These are phyloP conservation scores for Bryconaethiops microstoma DNA, from an alignment of 2,797 vertebrate species.

Conservation along the genomic window DNA sequence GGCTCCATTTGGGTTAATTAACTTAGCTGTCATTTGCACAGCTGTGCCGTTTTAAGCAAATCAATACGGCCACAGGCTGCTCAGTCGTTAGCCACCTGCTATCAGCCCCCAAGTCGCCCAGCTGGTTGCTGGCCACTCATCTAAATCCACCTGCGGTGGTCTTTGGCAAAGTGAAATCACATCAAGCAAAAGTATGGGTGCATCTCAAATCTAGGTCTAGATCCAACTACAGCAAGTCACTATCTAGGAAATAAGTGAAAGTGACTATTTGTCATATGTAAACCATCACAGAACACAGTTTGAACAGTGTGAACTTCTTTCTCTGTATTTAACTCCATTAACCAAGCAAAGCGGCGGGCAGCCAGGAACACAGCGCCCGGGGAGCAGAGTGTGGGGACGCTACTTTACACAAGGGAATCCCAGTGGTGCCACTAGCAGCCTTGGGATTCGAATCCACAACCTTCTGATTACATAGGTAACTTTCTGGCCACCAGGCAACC, in stretches of 20 bases:
- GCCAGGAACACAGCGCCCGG: no score
- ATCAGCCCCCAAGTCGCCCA: conserved; percentile 25
- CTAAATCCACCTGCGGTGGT: conserved; percentile 9
- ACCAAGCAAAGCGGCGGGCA: no score
- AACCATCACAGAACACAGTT: no score
- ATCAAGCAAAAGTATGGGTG: background rate
- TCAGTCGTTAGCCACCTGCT: conserved; percentile 44
- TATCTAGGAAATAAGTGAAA: background rate
- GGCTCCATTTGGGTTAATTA: conserved; percentile 52
- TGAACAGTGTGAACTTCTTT: no score
- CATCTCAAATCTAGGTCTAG: background rate
- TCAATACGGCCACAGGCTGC: conserved; percentile 45
- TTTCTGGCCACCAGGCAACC: no score
- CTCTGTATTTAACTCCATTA: no score
- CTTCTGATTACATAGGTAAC: no score
- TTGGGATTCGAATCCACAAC: no score
- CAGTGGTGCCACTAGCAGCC: no score
- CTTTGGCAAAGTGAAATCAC: background rate
- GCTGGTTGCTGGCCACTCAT: conserved; percentile 9
- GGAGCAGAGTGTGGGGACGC: no score
- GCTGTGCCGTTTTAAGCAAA: conserved; percentile 43
- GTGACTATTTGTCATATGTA: no score
- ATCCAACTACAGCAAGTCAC: background rate
- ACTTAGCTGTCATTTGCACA: conserved; percentile 56
- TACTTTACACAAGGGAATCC: no score